A percentile compares a stretch with the other conserved stretches of the same genome.
Conservation (phyloP, 2,113 vertebrate genomes). For the Noctilio leporinus region DNA sequence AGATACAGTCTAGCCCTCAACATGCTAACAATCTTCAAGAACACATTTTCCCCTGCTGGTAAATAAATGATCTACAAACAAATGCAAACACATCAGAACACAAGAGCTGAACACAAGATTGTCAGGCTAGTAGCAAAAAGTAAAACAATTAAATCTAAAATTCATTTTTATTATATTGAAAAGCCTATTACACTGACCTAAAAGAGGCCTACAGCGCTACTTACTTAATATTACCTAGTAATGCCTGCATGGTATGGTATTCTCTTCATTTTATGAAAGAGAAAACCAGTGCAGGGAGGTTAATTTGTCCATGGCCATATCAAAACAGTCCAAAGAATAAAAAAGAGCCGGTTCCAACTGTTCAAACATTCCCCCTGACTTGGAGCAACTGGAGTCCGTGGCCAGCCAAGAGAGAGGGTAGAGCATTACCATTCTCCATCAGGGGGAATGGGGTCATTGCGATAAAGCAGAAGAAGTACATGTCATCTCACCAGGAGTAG, state of each 20-base stretch:
- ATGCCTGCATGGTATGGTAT: neutral
- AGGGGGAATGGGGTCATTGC: neutral
- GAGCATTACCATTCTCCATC: fast-evolving
- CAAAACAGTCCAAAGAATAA: neutral
- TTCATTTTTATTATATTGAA: neutral
- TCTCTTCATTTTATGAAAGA: neutral
- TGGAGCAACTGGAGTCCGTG: neutral
- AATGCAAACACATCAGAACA: neutral
- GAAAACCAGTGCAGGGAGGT: neutral
- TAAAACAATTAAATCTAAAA: neutral
- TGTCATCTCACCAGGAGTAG: slow-evolving; percentile 87
- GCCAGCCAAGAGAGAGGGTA: neutral
- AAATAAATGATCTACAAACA: neutral
- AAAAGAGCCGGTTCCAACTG: neutral
- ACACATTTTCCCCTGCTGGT: neutral
- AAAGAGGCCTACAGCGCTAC: neutral
- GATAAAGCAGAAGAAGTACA: neutral
- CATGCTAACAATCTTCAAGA: neutral
- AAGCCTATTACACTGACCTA: neutral
- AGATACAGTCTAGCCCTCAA: neutral
- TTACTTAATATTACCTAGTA: neutral
- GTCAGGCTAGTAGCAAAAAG: neutral
- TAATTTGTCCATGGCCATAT: neutral
- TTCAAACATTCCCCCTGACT: neutral
- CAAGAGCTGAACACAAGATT: neutral